Evolutionary conservation across 1,140 invertebrate species (phyloP).

Genomic region (Pseudomyrmex pallidus): DNA sequence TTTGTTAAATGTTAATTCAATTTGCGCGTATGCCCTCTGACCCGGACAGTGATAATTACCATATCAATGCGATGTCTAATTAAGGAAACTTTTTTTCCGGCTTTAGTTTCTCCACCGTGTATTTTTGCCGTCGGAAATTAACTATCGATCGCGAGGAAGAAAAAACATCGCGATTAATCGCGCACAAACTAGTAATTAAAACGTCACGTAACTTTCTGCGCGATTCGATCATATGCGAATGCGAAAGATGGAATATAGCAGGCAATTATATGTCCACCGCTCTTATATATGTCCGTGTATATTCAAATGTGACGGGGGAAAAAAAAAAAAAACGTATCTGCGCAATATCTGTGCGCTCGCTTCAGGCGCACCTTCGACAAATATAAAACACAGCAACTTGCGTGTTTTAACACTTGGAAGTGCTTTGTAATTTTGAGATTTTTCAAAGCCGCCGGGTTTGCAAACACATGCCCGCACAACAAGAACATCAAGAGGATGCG

Average conservation of each 20-base stretch:
- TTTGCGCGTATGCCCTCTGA: conserved; percentile 1
- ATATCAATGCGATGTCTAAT: background rate
- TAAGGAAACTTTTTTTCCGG: conserved; percentile 12
- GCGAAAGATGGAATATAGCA: background rate
- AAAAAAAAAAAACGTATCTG: background rate
- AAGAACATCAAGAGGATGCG: no score
- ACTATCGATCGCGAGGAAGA: background rate
- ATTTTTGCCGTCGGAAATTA: background rate
- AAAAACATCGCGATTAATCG: background rate
- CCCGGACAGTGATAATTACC: no score
- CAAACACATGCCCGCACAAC: no score
- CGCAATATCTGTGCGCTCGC: no score
- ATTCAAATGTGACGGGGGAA: no score
- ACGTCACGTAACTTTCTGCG: conserved; percentile 22
- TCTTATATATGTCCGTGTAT: background rate
- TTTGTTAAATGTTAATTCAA: conserved; percentile 7
- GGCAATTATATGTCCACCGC: conserved; percentile 3
- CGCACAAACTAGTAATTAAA: conserved; percentile 28
- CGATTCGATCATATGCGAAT: background rate
- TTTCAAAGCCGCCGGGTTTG: background rate
- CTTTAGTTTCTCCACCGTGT: background rate
- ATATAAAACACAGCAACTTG: no score
- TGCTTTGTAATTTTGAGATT: conserved; percentile 7
- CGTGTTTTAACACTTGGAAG: background rate
- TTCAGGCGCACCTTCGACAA: no score